Base-by-base conservation (phyloP, 23 tunicate genomes). In the Oikopleura vanhoeffeni region DNA sequence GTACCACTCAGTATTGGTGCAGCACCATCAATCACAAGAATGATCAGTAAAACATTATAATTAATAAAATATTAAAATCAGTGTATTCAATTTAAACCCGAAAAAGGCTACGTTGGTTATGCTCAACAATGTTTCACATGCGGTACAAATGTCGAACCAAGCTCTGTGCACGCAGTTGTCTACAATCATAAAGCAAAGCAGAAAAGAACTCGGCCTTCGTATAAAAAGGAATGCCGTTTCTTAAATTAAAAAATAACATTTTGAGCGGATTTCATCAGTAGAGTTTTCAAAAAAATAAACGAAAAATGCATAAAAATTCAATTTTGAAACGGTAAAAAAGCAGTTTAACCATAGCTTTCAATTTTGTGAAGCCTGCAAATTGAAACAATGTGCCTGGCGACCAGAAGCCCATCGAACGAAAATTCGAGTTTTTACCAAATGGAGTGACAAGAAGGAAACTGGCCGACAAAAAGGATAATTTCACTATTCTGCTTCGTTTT, bases 351-450 rank as follows among this genome's bases (percentile, higher is more conserved):
- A 71, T 38, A 13, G 34, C 79, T 71, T 18, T 38, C 79, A 71
- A 30, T 71, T 24, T 38, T 71, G 79, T 30, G 79, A 71, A 71
- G 79, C 79, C 2, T 71, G 79, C 79, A 71, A 71, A 30, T 30
- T 71, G 34, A 71, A 32, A 2, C 79, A 71, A 71, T 71, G 79
- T 38, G 79, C 79, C 38, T 71, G 79, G 79, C 79, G 79, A 4
- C 79, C 79, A 33, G 79, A 71, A 71, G 38, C 27, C 24, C 64
- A 49, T 49, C 64, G 64, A 49, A 49, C 64, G 64, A 49, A 49
- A 49, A 49, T 49, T 49, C 64, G 64, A 13, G 64, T 49, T 8
- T 49, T 49, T 24, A 49, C 64, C n/a, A n/a, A n/a, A n/a, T n/a
- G n/a, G n/a, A n/a, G n/a, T n/a, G n/a, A n/a, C n/a, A n/a, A n/a